phyloP scores from a whole-genome alignment of 2,113 vertebrate genomes.

The Erythrolamprus reginae region DNA sequence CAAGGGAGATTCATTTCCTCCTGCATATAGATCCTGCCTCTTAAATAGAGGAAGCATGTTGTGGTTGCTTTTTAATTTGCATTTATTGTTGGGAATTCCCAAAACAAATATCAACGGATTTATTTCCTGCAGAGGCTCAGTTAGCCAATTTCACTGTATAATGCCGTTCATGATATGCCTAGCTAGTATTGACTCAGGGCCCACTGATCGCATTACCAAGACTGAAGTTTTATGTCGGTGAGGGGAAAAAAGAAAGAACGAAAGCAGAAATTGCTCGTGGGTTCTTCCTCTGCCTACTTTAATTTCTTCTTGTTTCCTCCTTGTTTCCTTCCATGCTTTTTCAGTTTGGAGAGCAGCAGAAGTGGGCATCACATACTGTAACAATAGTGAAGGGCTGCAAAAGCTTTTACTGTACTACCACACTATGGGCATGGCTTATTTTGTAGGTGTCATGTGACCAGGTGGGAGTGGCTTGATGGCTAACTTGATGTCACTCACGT shows the following conservation, averaged over 20 bases:
- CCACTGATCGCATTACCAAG: background rate
- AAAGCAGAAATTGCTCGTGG: constrained; percentile 11
- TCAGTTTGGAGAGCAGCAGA: background rate
- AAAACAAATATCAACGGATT: background rate
- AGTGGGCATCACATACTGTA: no score
- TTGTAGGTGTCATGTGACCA: no score
- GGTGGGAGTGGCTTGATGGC: no score
- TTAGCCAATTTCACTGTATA: background rate
- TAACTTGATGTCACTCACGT: no score
- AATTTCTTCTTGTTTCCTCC: background rate
- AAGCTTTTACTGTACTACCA: no score
- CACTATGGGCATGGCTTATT: no score
- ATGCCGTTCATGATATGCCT: background rate
- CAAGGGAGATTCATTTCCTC: background rate
- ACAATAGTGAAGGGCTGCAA: no score
- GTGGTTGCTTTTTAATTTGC: background rate
- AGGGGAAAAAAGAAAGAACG: background rate
- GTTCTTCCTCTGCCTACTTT: constrained; percentile 13
- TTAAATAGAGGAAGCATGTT: background rate
- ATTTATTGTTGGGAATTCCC: background rate
- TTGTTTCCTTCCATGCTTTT: rapidly evolving
- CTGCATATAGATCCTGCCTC: background rate
- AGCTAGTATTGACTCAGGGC: background rate
- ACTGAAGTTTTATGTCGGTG: constrained; percentile 24
- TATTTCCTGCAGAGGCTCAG: background rate